A percentile compares a stretch with the other conserved stretches of the same genome.
Evolutionary conservation across 2,888 invertebrate genomes (phyloP).

Genomic region (Achlya flavicornis): DNA sequence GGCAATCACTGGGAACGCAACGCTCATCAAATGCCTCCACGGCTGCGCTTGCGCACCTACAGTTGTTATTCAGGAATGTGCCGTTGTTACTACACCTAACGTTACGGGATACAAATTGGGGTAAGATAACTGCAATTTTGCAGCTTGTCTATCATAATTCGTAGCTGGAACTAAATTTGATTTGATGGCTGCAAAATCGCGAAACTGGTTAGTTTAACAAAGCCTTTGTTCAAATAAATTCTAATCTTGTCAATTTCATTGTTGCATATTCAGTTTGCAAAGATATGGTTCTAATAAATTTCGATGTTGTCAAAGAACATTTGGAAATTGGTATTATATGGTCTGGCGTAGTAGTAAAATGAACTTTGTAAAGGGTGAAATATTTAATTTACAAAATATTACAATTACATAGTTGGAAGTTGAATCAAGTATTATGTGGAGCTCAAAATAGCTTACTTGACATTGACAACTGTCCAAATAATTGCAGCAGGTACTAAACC

Average conservation of each 20-base stretch:
- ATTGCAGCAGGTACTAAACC: background rate
- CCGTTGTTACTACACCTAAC: constrained; percentile 28
- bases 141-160: constrained; percentile 11
- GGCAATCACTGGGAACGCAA: constrained; percentile 67
- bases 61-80: constrained; percentile 41
- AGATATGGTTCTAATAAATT: constrained; percentile 6
- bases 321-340: constrained; percentile 5
- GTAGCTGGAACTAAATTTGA: constrained; percentile 6
- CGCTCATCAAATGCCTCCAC: constrained; percentile 57
- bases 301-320: background rate
- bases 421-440: no score
- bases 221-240: constrained; percentile 6
- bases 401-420: no score
- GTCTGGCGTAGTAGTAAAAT: background rate
- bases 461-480: background rate
- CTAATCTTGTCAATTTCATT: constrained; percentile 3
- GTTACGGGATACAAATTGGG: constrained; percentile 2
- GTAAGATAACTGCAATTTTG: constrained; percentile 3
- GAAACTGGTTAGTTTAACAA: constrained; percentile 6
- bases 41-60: constrained; percentile 31
- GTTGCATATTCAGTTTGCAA: constrained; percentile 3
- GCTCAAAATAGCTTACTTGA: background rate
- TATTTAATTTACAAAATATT: background rate
- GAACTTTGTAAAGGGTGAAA: background rate
- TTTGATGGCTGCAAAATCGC: constrained; percentile 6